Percentiles rank a stretch among this genome's conserved stretches.
phyloP scores from a whole-genome alignment of 2,888 invertebrate species.

The Apamea monoglypha region DNA sequence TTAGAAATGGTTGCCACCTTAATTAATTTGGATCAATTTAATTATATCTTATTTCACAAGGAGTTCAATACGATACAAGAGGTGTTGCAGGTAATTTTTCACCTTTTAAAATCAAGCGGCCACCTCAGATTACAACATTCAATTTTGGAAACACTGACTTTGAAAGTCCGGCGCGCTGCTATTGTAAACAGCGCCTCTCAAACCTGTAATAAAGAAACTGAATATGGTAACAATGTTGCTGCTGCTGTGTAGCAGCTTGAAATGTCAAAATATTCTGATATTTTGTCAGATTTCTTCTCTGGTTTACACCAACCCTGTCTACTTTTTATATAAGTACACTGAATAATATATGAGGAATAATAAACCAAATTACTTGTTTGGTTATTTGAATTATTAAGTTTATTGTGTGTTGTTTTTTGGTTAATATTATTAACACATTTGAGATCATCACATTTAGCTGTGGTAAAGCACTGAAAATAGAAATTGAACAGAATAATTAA shows the following conservation, averaged over 20 bases:
- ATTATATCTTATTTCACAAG: no score
- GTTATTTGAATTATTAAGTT: slow-evolving; percentile 6
- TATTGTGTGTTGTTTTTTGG: background rate
- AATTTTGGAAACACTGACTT: background rate
- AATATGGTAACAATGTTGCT: background rate
- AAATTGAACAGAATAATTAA: background rate
- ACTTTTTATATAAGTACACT: slow-evolving; percentile 25
- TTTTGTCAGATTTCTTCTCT: background rate
- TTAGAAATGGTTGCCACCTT: no score
- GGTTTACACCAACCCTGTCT: slow-evolving; percentile 21
- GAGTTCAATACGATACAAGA: no score
- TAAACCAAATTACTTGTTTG: background rate
- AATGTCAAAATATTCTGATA: background rate
- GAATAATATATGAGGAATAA: slow-evolving; percentile 22
- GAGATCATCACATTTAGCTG: background rate
- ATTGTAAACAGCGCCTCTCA: background rate
- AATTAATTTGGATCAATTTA: no score
- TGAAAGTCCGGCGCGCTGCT: background rate
- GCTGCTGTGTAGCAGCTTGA: background rate
- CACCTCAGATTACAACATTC: background rate
- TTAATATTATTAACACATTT: background rate
- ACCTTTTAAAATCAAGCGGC: slow-evolving; percentile 3
- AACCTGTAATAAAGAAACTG: background rate
- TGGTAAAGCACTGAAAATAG: background rate
- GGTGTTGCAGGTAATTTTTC: background rate